Base-by-base conservation (phyloP, 92 coral and sea anemone genomes). In the Palythoa grandis region DNA sequence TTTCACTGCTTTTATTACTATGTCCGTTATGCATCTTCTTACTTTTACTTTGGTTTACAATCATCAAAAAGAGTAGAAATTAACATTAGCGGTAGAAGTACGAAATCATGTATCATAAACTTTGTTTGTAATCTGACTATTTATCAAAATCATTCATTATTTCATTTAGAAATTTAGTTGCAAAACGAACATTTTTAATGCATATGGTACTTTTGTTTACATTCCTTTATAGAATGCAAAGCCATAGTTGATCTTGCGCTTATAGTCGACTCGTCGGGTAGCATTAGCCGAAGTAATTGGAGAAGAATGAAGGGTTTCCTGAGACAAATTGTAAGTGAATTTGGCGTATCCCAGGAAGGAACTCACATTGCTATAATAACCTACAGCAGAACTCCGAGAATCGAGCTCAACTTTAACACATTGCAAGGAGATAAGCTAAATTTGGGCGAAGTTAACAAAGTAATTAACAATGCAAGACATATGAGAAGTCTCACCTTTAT, bases 201-300 rank as follows among this genome's bases (percentile, higher is more conserved):
- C 7, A 12, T 8, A 29, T 23, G 11, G 8, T 19, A 11, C 13
- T 11, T 37, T 7, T 39, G 20, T 47, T 19, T 39, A 39, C 6
- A 4, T 72, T 24, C 23, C 35, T 35, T 71, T 83, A 5, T 25
- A 74, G 90, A 56, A 53, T 90, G 92, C 70, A 90, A 75, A 67
- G 54, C 69, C 48, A 76, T 63, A 14, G 89, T 79, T 1, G 93
- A 91, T 47, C 63, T 91, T 20, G 93, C 83, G n/a, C 78, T 91
- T 25, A 83, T 91, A 52, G 88, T 91, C n/a, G 93, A 91, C 53
- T 88, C 93, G 3, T 91, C 93, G 22, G 93, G 93, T 16, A 91
- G 93, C 48, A 91, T 91, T 37, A 85, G 93, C 15, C 52, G 93
- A 24, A 48, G 73, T 29, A 91, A 88, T 79, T 87, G 87, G 88